These are phyloP conservation scores for Philereme vetulata DNA, from an alignment of 2,888 invertebrate genomes.

Conservation along the genomic window DNA sequence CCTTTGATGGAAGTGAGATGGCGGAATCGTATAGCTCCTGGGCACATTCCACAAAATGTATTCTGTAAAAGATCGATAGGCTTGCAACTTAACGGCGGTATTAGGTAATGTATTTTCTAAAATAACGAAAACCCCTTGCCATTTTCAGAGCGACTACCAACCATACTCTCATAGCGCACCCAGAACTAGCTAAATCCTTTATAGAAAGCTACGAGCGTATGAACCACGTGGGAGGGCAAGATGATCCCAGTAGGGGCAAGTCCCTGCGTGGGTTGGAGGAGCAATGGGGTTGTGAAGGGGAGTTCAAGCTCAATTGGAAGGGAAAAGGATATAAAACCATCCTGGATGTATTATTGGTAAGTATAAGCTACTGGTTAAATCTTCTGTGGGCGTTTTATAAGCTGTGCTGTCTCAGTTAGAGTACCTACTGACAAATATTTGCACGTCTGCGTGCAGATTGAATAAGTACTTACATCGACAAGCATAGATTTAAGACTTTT, in stretches of 20 bases:
- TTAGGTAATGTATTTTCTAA: too few species aligned
- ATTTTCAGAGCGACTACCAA: conserved; percentile 58
- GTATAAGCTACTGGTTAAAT: conserved; percentile 24
- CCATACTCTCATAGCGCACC: conserved; percentile 57
- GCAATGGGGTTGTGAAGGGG: conserved; percentile 88
- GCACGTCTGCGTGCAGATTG: too few species aligned
- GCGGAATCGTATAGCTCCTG: too few species aligned
- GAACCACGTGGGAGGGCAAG: conserved; percentile 86
- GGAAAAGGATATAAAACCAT: conserved; percentile 87
- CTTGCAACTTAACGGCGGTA: too few species aligned
- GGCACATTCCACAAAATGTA: too few species aligned
- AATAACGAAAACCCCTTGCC: too few species aligned
- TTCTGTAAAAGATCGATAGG: too few species aligned
- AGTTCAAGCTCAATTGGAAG: conserved; percentile 89
- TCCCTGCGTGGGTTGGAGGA: conserved; percentile 86
- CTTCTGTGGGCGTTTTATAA: not conserved
- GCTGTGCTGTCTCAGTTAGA: not conserved
- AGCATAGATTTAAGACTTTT: too few species aligned
- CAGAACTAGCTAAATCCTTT: conserved; percentile 71
- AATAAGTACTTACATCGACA: too few species aligned
- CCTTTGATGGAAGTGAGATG: too few species aligned
- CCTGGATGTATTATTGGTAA: conserved; percentile 87
- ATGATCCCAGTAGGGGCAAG: conserved; percentile 68
- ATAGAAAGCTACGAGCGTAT: conserved; percentile 86
- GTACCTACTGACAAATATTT: too few species aligned